Conservation (phyloP, 2,797 vertebrate genomes). For the Clarias pachynema region DNA sequence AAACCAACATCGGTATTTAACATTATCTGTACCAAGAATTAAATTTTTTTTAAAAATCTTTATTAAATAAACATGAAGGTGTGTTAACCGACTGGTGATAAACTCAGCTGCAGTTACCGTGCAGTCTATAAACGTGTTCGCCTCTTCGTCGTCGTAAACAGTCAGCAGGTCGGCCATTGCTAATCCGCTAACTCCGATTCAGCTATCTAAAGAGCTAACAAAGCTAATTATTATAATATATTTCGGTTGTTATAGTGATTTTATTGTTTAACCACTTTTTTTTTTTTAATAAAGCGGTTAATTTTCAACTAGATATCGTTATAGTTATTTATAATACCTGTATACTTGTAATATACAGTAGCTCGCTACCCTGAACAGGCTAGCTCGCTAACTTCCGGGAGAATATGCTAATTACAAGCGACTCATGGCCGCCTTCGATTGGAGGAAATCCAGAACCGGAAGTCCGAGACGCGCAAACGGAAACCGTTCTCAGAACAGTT, state of each 20-base stretch:
- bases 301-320: neutral
- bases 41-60: neutral
- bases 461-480: too few species aligned
- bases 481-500: too few species aligned
- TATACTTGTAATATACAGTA: neutral
- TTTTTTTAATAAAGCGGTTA: fast-evolving
- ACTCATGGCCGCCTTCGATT: too few species aligned
- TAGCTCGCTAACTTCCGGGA: slow-evolving; percentile 3
- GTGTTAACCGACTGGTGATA: neutral
- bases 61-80: neutral
- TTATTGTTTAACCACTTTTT: neutral
- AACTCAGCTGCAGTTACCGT: slow-evolving; percentile 60
- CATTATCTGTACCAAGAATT: neutral
- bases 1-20: neutral
- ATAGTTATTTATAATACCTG: neutral
- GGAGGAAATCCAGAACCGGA: too few species aligned
- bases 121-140: slow-evolving; percentile 67
- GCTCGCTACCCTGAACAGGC: neutral
- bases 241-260: neutral
- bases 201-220: neutral
- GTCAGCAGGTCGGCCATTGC: slow-evolving; percentile 72
- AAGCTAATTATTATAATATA: neutral
- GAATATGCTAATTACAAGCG: neutral
- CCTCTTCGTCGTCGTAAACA: slow-evolving; percentile 69
- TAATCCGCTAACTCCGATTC: neutral